Evolutionary conservation across 2,113 vertebrate genomes (phyloP).

Genomic region (Tricholaema leucomelas): DNA sequence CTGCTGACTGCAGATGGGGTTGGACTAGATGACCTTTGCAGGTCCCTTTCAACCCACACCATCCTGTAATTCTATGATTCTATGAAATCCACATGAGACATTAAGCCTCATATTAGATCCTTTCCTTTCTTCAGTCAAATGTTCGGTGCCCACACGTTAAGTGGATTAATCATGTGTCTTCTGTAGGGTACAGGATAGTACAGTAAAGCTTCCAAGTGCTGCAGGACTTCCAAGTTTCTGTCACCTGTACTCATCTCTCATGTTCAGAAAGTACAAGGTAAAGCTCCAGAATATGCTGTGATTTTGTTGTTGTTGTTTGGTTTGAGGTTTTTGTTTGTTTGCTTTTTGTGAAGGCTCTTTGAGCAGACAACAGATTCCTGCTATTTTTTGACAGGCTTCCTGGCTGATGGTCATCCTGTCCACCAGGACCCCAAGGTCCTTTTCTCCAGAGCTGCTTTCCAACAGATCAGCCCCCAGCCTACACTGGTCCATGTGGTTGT

Average conservation of each 20-base stretch:
- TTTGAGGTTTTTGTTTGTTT: too few relatives aligned
- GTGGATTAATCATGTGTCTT: background rate
- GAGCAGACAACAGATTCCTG: rapidly evolving
- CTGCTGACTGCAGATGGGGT: too few relatives aligned
- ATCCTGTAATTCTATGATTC: too few relatives aligned
- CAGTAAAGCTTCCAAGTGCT: background rate
- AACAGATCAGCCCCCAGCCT: too few relatives aligned
- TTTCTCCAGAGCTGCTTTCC: too few relatives aligned
- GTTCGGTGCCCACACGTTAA: background rate
- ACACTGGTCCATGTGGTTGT: background rate
- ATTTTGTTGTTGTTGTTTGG: background rate
- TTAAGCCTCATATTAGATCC: background rate
- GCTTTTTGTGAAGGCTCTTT: background rate
- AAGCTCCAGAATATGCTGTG: background rate
- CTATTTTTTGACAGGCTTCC: background rate
- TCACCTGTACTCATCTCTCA: background rate
- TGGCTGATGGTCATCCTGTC: too few relatives aligned
- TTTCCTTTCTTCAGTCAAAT: background rate
- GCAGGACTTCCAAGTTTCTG: background rate
- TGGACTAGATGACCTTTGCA: too few relatives aligned
- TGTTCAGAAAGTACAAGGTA: background rate
- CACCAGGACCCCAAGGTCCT: too few relatives aligned
- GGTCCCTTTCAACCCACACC: too few relatives aligned
- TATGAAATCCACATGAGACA: background rate
- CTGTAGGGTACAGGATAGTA: background rate